Base-by-base conservation (phyloP, 2,797 vertebrate species). In the Pseudocheirus occidentalis region DNA sequence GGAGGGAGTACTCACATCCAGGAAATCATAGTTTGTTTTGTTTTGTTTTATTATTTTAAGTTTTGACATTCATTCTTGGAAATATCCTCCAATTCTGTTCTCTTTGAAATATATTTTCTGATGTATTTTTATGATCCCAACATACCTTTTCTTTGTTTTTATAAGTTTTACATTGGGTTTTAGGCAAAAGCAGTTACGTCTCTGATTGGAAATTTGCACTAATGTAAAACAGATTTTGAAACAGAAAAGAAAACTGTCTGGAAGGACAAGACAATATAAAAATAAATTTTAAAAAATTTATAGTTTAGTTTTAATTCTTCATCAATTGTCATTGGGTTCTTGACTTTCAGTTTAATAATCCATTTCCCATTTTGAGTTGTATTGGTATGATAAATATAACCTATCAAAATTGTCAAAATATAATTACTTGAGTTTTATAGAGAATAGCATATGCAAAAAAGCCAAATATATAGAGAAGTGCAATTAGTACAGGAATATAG, bases 131-230 rank as follows among this genome's bases (percentile, higher is more conserved):
- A 92, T 96, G 46, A 90, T 81, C 91, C 31, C 0, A 92, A 21
- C 31, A 87, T 81, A 55, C 34, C 50, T 93, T 93, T 92, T 92
- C 5, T 94, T 96, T 90, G 57, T 94, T 95, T 56, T 53, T 94
- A 91, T n/a, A 54, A 29, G 52, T 12, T 66, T 66, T 94, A 53
- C 46, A 9, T 90, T 34, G 9, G 1, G 29, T 10, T 90, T 92
- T 92, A 59, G 90, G 94, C 31, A 92, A 31, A 93, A 94, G 54
- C 52, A 10, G 58, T 96, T 96, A 91, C 62, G 73, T 96, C 59
- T 53, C 56, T 96, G 58, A 93, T 29, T 4, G 52, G 3, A 52
- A 55, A 58, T 96, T 91, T 91, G 57, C 58, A 10, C 54, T 93
- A 7, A 46, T 90, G 40, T 3, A 96, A 96, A 93, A 94, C 21